Base-by-base conservation (phyloP, 2,797 vertebrate genomes). In the Schizopygopsis malacanthus region DNA sequence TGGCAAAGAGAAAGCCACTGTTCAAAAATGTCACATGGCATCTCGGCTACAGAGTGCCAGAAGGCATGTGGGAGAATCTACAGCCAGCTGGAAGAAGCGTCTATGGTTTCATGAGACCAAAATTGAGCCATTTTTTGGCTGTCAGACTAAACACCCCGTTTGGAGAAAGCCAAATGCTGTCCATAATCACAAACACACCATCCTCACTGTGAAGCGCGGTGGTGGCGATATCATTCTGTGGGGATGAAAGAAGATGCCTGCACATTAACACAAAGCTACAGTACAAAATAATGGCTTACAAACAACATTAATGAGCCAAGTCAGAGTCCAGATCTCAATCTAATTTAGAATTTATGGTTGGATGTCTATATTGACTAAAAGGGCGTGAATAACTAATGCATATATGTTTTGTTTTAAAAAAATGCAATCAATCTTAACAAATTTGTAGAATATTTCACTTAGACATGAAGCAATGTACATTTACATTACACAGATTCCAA, bases 1-100 rank as follows among this genome's bases (percentile, higher is more conserved):
- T 45, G 56, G 56, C 41, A 18, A 63, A 79, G 41, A 63, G 41
- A 79, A 79, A 63, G 39, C 56, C 77, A 79, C 56, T 33, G 59
- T 79, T 78, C 56, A 79, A 59, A 79, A 79, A 79, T 79, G 41
- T 79, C 56, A 79, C 77, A 79, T 63, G 59, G 41, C 77, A 79
- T 47, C n/a, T 79, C 9, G 0, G 56, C 77, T 63, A 10, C 11
- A 45, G 25, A 28, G 56, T 45, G 41, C 56, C 59, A 79, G 59
- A 79, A 63, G 59, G 77, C 59, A 63, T 63, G 59, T 63, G 77
- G 77, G 77, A 79, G 56, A 79, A n/a, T 20, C 77, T 63, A n/a
- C 37, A 63, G 39, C 77, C 77, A 79, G 56, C 77, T 79, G 56
- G 56, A 79, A 63, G 39, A 28, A 63, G 56, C 77, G 45, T 79